Evolutionary conservation across 2,888 invertebrate species (phyloP), one percentile per base, ranked within the genome.

Genomic region (Drosophila phalerata): DNA sequence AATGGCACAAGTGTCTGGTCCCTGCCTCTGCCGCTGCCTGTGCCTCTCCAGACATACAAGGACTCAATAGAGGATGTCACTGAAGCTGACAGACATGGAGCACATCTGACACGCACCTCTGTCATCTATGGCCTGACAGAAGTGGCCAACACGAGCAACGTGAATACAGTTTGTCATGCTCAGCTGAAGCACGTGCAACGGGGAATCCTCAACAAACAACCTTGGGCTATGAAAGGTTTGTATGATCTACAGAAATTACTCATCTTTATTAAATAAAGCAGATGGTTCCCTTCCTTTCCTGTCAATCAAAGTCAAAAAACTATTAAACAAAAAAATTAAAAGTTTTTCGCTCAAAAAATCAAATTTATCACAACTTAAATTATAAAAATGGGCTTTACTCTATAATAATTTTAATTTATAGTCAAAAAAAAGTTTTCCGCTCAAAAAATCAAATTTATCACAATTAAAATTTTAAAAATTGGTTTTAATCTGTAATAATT

Each of bases 141-240:
- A 70, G 77, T 85, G 55, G 92, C 91, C 30, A 90, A 91, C 56
- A 81, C 78, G 55, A 91, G 87, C 51, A 79, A 85, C 37, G 74
- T 92, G 17, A 90, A 83, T 73, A 67, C 69, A 15, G 65, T 74
- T n/a, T 94, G 94, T 67, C 89, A 90, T 15, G 77, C 78, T 17
- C 92, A 94, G 19, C 71, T 94, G 71, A 90, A 91, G 56, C 81
- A 88, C 15, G 92, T 94, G 40, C 91, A 91, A 37, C 80, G 90
- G 0, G 93, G 92, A 11, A 90, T 94, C 37, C 91, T 93, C 51
- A 79, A 82, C 6, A 91, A 92, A 42, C 91, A 93, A 52, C 90
- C 93, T 11, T 94, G 94, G 94, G 93, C 93, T 1, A 90, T 94
- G 60, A 94, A 93, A 91, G 93, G 94, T 94, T 77, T 86, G 93